These are phyloP conservation scores for Nyctalus aviator DNA, from an alignment of 2,797 vertebrate species.

Conservation along the genomic window DNA sequence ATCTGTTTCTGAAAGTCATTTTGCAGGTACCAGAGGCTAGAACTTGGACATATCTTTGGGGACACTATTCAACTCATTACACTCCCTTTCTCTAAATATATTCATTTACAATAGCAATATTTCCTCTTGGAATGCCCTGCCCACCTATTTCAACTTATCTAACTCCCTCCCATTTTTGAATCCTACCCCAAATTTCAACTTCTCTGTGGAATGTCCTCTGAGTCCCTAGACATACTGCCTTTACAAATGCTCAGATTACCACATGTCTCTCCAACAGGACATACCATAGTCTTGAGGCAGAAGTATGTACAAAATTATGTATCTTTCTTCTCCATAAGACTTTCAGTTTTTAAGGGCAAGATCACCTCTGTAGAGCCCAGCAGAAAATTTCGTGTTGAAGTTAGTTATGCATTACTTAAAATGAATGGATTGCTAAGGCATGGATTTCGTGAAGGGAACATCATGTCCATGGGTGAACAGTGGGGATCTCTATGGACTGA, in stretches of 20 bases:
- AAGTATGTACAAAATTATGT: not conserved
- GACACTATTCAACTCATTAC: not conserved
- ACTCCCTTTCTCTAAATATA: not conserved
- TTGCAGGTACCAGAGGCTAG: not conserved
- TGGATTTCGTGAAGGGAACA: not conserved
- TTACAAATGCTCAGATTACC: not conserved
- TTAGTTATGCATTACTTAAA: not conserved
- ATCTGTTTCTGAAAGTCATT: slow-evolving; percentile 28
- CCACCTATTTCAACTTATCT: not conserved
- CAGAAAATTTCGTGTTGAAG: not conserved
- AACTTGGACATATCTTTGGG: not conserved
- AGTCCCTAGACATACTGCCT: not conserved
- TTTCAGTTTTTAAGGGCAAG: not conserved
- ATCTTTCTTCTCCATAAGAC: not conserved
- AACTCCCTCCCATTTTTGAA: not conserved
- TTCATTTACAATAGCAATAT: not conserved
- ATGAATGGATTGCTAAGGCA: not conserved
- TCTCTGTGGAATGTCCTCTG: not conserved
- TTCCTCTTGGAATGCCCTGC: not conserved
- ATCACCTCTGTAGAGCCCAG: not conserved
- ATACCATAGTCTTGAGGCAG: not conserved
- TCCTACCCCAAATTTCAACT: not conserved
- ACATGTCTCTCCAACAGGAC: not conserved
- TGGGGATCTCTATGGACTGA: not conserved
- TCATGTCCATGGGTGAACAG: not conserved